Evolutionary conservation across 2,797 vertebrate genomes (phyloP), one percentile per base, ranked within the genome.

Genomic region (Podarcis siculus): DNA sequence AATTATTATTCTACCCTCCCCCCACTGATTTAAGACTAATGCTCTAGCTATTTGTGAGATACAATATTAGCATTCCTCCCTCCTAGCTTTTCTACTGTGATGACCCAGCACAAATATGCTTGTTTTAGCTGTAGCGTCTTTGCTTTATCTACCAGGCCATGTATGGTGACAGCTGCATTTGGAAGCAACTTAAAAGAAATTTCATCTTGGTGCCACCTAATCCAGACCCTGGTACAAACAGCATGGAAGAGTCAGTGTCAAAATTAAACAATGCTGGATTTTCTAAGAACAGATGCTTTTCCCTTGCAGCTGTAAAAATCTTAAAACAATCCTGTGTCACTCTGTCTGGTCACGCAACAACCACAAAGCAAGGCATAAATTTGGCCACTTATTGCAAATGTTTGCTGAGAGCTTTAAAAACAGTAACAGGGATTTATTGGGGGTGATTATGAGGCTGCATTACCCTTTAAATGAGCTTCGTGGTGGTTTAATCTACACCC

Each of bases 331-430:
- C 99, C 99, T 95, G 95, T 89, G 95, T 97, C 97, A 97, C 96
- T 97, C 98, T 97, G 98, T 99, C 98, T 99, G 98, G 98, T 99
- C 99, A 99, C 99, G 98, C 98, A 99, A 97, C 95, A 93, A 95
- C 86, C 94, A 97, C 97, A 97, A 97, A 97, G 97, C 96, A 93
- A 94, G 94, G 97, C 97, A 98, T 98, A 98, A 96, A 97, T 97
- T 97, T 96, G 96, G 96, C 91, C 96, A 96, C 96, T 97, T 95
- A 95, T 92, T 96, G 98, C 98, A 98, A 98, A 98, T 98, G 98
- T 98, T 99, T 98, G 97, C 98, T 92, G 83, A 98, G 95, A 97
- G 98, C 98, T 98, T 95, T 93, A 89, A 94, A 96, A 95, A 96
- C 93, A 95, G 94, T 95, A 95, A 93, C 83, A 92, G 91, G 93